Evolutionary conservation across 2,888 invertebrate species (phyloP), one percentile per base, ranked within the genome.

Genomic region (Sepioteuthis lessoniana): DNA sequence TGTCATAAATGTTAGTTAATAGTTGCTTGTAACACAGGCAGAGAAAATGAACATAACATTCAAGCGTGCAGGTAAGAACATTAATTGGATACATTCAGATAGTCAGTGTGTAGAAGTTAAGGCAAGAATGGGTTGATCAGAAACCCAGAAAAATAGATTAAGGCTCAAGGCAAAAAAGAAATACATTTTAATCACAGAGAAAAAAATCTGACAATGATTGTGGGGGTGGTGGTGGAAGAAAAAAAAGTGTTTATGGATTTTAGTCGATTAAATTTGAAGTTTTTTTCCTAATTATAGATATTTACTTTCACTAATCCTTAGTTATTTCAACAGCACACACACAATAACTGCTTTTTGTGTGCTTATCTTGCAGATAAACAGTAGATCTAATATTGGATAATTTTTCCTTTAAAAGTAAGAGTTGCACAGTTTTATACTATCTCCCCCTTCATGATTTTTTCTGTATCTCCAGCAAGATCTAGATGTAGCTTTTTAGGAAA

Each of bases 1-100:
- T 92, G 38, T 92, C 92, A 42, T 92, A 92, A 92, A 92, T 92
- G 76, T n/a, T 76, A 76, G 76, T 76, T 76, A 76, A 76, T 76
- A 76, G 76, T 76, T 76, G 76, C 76, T n/a, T n/a, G 76, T n/a
- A n/a, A 76, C n/a, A n/a, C n/a, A 76, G n/a, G n/a, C 13, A 76
- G n/a, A 76, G 16, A 76, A 76, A 35, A 76, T 76, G 55, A 55
- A 76, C n/a, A 76, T 76, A n/a, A 76, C 76, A 76, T 76, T 76
- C 76, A 76, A 76, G 76, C 76, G n/a, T 76, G 76, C 76, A 76
- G 76, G n/a, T 76, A 16, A 76, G 76, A 76, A 76, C n/a, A n/a
- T n/a, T 76, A n/a, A 76, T 35, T 76, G 76, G 76, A 76, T 76
- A 76, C 76, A 76, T 76, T 76, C n/a, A 76, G 76, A 76, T 76